Percentiles rank a stretch among this genome's conserved stretches.
phyloP scores from a whole-genome alignment of 2,797 vertebrate species.

The Lateolabrax maculatus region DNA sequence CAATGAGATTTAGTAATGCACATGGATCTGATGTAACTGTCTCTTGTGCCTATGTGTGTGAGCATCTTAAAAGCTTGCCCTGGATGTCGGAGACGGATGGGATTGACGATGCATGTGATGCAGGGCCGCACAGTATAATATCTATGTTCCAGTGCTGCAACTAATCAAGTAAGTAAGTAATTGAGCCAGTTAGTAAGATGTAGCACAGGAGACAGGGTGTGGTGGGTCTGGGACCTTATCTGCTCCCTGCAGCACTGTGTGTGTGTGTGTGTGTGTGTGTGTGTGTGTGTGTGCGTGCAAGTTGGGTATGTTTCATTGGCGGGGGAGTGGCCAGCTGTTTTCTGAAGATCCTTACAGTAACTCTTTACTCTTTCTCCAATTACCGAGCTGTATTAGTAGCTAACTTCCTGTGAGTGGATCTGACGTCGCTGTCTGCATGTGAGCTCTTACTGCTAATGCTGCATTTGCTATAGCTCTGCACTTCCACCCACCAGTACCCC shows the following conservation, averaged over 20 bases:
- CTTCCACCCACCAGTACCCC: constrained; percentile 38
- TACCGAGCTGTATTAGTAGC: constrained; percentile 56
- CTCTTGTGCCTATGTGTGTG: background rate
- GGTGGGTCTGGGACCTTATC: constrained; percentile 81
- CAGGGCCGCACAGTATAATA: constrained; percentile 8
- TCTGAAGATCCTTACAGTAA: constrained; percentile 72
- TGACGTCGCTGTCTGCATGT: constrained; percentile 44
- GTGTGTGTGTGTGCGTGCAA: constrained; percentile 3
- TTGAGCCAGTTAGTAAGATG: constrained; percentile 35
- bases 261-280: constrained; percentile 53
- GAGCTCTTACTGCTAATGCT: constrained; percentile 71
- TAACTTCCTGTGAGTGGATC: constrained; percentile 70
- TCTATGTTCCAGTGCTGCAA: constrained; percentile 21
- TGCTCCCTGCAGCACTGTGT: constrained; percentile 69
- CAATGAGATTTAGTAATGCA: constrained; percentile 8
- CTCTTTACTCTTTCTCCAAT: constrained; percentile 68
- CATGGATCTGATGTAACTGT: constrained; percentile 16
- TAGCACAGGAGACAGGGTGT: constrained; percentile 74
- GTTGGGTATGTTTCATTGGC: constrained; percentile 24
- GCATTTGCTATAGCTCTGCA: constrained; percentile 49
- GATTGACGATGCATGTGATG: background rate
- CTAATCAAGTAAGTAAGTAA: constrained; percentile 39
- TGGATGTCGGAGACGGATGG: background rate
- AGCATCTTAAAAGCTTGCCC: background rate
- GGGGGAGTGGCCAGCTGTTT: constrained; percentile 69